A percentile compares a stretch with the other conserved stretches of the same genome.
These are phyloP conservation scores for Drosophila seclusa DNA, from an alignment of 2,888 invertebrate genomes.

Conservation along the genomic window DNA sequence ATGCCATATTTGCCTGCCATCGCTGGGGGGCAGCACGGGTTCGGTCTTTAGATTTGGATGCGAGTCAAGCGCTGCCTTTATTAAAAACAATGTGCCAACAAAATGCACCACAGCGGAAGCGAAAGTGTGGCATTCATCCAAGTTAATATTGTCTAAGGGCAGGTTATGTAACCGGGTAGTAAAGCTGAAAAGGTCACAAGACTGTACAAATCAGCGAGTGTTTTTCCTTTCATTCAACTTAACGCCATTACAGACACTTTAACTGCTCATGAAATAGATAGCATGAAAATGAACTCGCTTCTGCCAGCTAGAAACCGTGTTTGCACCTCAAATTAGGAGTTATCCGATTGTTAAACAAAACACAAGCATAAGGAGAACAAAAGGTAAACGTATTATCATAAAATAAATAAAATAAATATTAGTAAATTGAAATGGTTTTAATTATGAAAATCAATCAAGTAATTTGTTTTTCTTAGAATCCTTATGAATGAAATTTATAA, in stretches of 20 bases:
- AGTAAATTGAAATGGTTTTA: neutral
- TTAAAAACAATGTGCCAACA: constrained; percentile 67
- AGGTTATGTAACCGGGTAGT: constrained; percentile 1
- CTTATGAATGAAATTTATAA: neutral
- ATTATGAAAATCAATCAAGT: neutral
- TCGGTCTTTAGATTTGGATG: neutral
- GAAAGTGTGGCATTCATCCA: constrained; percentile 47
- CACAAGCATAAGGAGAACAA: neutral
- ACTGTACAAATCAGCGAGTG: constrained; percentile 16
- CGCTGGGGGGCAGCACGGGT: constrained; percentile 6
- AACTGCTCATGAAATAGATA: constrained; percentile 1
- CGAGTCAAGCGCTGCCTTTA: constrained; percentile 32
- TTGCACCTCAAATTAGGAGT: neutral
- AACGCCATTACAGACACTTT: neutral
- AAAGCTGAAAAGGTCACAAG: constrained; percentile 26
- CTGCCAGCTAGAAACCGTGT: neutral
- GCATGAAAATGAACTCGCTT: neutral
- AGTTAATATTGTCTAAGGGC: constrained; percentile 35
- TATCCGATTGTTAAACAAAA: neutral
- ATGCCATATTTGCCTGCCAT: constrained; percentile 10
- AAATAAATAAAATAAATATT: too few species aligned
- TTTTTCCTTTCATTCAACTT: neutral
- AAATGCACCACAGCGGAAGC: constrained; percentile 56
- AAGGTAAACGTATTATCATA: neutral
- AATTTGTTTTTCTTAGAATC: neutral